These are phyloP conservation scores for Rotaria macrura DNA, from an alignment of 2,888 invertebrate genomes.

Conservation along the genomic window DNA sequence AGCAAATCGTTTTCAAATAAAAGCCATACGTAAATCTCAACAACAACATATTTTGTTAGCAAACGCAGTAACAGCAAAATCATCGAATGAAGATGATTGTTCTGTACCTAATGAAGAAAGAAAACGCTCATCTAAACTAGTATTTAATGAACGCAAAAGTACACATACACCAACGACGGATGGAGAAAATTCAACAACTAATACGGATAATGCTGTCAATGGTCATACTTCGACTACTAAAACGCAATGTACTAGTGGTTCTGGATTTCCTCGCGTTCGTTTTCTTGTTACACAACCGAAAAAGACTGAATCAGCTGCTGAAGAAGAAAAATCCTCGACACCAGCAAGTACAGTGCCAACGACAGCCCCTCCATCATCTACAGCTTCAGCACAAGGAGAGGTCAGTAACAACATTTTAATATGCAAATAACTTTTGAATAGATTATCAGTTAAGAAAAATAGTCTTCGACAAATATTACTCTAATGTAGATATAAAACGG, in stretches of 20 bases:
- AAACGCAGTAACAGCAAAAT: not conserved
- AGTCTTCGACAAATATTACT: too few species aligned
- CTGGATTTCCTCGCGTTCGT: not conserved
- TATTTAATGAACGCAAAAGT: not conserved
- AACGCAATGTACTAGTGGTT: not conserved
- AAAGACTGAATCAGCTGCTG: not conserved
- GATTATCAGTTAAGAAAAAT: too few species aligned
- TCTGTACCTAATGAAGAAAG: not conserved
- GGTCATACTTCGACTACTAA: not conserved
- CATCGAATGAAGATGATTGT: conserved; percentile 1
- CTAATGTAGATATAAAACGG: too few species aligned
- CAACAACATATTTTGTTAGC: not conserved
- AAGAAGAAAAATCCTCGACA: not conserved
- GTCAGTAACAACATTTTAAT: not conserved
- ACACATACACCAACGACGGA: not conserved
- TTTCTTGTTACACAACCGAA: not conserved
- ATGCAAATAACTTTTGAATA: too few species aligned
- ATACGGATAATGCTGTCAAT: not conserved
- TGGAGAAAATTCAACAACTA: not conserved
- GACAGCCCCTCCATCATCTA: not conserved
- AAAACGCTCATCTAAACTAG: not conserved
- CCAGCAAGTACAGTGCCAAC: not conserved
- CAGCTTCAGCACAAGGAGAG: not conserved
- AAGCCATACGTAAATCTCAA: conserved; percentile 10
- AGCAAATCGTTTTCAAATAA: not conserved